Evolutionary conservation across 2,113 vertebrate species (phyloP).

Genomic region (Dicerorhinus sumatrensis): DNA sequence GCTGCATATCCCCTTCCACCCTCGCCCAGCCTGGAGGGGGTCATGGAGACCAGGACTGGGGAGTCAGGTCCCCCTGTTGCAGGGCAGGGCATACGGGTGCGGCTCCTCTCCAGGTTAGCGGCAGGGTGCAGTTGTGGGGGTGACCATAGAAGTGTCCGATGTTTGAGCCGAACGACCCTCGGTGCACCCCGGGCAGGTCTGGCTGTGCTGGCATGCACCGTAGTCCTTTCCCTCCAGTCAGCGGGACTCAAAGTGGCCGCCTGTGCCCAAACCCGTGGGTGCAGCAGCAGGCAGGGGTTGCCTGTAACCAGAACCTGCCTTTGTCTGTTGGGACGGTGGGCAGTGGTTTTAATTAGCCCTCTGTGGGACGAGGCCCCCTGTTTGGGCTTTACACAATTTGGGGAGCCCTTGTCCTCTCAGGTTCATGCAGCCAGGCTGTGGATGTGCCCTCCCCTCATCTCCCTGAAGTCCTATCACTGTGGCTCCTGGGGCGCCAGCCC

Average conservation of each 20-base stretch:
- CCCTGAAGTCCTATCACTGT: neutral
- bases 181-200: fast-evolving
- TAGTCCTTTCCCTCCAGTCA: neutral
- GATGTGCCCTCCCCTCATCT: fast-evolving
- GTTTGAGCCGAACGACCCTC: neutral
- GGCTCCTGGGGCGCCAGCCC: fast-evolving
- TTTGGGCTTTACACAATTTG: fast-evolving
- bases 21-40: neutral
- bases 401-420: neutral
- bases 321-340: fast-evolving
- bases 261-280: neutral
- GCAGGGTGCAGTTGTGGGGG: neutral
- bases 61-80: fast-evolving
- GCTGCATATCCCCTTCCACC: neutral
- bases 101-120: too few relatives aligned
- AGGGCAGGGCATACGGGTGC: fast-evolving
- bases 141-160: fast-evolving
- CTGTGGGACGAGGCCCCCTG: neutral
- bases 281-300: fast-evolving
- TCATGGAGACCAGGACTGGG: neutral
- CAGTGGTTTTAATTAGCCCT: neutral
- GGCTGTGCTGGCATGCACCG: fast-evolving
- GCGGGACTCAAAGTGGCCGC: fast-evolving
- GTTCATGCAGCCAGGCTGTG: fast-evolving
- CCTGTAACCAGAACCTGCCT: neutral